Percentiles rank a stretch among this genome's conserved stretches.
Evolutionary conservation across 1,140 invertebrate species (phyloP).

Genomic region (Temnothorax curvispinosus): DNA sequence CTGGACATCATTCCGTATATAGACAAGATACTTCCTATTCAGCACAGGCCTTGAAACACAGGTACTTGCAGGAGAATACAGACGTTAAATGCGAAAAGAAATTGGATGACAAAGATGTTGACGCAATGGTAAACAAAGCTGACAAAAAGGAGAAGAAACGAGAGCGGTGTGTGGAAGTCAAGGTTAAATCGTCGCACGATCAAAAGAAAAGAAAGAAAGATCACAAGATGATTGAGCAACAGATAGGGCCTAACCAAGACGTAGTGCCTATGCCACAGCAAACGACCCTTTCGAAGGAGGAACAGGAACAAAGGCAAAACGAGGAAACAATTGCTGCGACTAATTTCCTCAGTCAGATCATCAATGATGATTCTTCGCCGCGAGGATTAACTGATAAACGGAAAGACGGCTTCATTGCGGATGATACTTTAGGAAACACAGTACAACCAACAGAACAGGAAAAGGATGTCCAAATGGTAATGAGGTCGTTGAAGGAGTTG

Average conservation of each 20-base stretch:
- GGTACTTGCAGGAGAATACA: conserved; percentile 71
- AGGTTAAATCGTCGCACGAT: conserved; percentile 77
- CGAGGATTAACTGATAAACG: conserved; percentile 69
- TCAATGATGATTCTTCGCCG: conserved; percentile 80
- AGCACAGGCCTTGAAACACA: conserved; percentile 72
- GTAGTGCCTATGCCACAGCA: conserved; percentile 66
- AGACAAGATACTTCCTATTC: conserved; percentile 69
- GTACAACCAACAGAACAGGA: conserved; percentile 79
- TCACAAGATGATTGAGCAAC: conserved; percentile 71
- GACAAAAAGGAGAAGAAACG: conserved; percentile 78
- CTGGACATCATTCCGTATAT: conserved; percentile 70
- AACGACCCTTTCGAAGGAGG: conserved; percentile 75
- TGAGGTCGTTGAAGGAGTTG: conserved; percentile 80
- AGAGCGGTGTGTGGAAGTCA: conserved; percentile 77
- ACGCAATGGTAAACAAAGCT: conserved; percentile 66
- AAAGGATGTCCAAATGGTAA: conserved; percentile 82
- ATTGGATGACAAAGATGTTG: conserved; percentile 63
- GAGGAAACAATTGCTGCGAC: conserved; percentile 85
- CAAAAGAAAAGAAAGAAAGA: conserved; percentile 77
- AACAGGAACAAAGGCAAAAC: conserved; percentile 82
- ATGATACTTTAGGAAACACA: conserved; percentile 64
- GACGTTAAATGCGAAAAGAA: conserved; percentile 69
- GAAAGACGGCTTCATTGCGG: conserved; percentile 73
- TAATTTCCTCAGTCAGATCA: conserved; percentile 85
- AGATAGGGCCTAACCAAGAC: conserved; percentile 61